Conservation (phyloP, 2,113 vertebrate genomes). For the Hemichromis elongatus region DNA sequence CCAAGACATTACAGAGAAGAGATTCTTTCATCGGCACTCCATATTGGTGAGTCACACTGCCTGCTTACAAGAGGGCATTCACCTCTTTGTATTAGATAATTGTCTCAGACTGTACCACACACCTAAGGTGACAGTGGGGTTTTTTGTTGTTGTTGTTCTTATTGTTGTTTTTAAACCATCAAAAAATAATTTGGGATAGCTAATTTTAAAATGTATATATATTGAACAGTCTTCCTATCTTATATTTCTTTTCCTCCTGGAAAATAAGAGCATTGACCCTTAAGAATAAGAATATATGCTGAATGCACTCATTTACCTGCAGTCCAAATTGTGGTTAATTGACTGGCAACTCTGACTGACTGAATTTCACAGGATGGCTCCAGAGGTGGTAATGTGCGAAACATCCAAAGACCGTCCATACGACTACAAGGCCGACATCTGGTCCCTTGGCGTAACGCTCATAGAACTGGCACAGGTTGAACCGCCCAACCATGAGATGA, state of each 20-base stretch:
- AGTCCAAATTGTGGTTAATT: neutral
- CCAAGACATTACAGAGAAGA: slow-evolving; percentile 93
- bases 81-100: neutral
- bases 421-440: slow-evolving; percentile 97
- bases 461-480: slow-evolving; percentile 98
- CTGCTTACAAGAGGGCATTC: neutral
- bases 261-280: neutral
- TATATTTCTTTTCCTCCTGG: neutral
- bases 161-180: neutral
- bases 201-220: neutral
- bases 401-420: slow-evolving; percentile 97
- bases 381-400: slow-evolving; percentile 99
- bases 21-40: slow-evolving; percentile 98
- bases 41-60: slow-evolving; percentile 89
- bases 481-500: slow-evolving; percentile 96
- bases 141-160: accelerated
- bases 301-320: neutral
- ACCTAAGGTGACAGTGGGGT: accelerated
- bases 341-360: neutral
- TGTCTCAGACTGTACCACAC: neutral
- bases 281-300: neutral
- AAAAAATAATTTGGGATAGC: neutral
- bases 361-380: slow-evolving; percentile 87
- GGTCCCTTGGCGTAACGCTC: slow-evolving; percentile 95
- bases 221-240: neutral